These are phyloP conservation scores for Rhegmatorhina hoffmannsi DNA, from an alignment of 2,113 vertebrate genomes.

Conservation along the genomic window DNA sequence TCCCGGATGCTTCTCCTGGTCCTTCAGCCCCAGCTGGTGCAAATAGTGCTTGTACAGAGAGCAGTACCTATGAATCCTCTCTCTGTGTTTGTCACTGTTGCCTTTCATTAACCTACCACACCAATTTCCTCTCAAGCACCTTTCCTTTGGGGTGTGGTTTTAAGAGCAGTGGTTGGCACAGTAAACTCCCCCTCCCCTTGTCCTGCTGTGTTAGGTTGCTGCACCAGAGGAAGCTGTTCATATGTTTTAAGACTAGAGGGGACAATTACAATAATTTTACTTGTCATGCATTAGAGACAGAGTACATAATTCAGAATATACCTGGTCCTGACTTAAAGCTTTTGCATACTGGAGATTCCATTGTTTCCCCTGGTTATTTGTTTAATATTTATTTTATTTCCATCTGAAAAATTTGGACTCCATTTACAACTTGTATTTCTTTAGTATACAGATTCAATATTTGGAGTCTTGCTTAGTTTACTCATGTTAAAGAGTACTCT, in stretches of 20 bases:
- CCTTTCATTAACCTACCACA: slow-evolving; percentile 20
- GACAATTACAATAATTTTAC: slow-evolving; percentile 42
- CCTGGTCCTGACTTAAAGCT: not conserved
- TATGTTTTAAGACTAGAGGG: slow-evolving; percentile 25
- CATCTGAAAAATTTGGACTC: not conserved
- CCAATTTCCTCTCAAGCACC: slow-evolving; percentile 1
- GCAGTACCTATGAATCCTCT: not conserved
- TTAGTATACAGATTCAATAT: not conserved
- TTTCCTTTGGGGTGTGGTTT: slow-evolving; percentile 35
- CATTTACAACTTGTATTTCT: not conserved
- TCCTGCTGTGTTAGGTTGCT: not conserved
- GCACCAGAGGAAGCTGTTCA: slow-evolving; percentile 6
- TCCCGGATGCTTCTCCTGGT: not conserved
- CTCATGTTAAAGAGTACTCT: not conserved
- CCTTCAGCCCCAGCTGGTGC: not conserved
- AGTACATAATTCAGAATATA: not conserved
- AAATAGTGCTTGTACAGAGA: not conserved
- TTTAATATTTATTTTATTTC: not conserved
- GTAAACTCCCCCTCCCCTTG: not conserved
- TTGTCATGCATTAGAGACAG: not conserved
- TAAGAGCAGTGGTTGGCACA: not conserved
- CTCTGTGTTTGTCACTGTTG: not conserved
- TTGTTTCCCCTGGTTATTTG: not conserved
- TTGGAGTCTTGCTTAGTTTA: not conserved
- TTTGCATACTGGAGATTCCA: not conserved